phyloP scores from a whole-genome alignment of 2,113 vertebrate species.

The Sclerurus mexicanus region DNA sequence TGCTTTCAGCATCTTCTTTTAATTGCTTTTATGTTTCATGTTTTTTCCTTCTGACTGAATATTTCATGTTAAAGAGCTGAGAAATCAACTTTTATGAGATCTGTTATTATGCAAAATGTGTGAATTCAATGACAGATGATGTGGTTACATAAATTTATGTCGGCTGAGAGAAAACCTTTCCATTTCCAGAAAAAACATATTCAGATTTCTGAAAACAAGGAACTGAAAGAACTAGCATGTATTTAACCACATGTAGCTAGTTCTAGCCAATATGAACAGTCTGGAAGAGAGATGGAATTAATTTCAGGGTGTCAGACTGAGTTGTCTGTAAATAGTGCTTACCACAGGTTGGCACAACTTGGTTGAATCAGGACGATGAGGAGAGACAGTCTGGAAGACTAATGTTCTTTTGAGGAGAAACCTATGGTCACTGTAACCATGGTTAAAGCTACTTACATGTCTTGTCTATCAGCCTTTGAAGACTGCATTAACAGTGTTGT shows the following conservation, averaged over 20 bases:
- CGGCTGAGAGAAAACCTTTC: not conserved
- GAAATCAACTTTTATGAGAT: not conserved
- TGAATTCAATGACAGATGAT: not conserved
- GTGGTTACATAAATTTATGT: not conserved
- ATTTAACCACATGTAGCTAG: not conserved
- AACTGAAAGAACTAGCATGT: not conserved
- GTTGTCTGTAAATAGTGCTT: not conserved
- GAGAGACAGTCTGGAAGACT: not conserved
- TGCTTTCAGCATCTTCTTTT: not conserved
- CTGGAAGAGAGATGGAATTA: not conserved
- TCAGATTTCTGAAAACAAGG: not conserved
- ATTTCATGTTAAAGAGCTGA: not conserved
- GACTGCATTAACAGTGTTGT: not conserved
- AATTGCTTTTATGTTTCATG: not conserved
- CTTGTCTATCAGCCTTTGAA: not conserved
- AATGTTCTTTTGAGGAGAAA: not conserved
- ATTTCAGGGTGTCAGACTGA: not conserved
- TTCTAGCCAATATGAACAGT: not conserved
- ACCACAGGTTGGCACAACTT: not conserved
- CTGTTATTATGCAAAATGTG: not conserved
- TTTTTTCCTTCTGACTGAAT: not conserved
- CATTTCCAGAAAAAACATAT: not conserved
- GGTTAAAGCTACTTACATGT: not conserved
- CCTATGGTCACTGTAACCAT: not conserved
- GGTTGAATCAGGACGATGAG: not conserved